Percentiles rank a stretch among this genome's conserved stretches.
phyloP scores from a whole-genome alignment of 1,140 invertebrate species.

The Ladona fulva region DNA sequence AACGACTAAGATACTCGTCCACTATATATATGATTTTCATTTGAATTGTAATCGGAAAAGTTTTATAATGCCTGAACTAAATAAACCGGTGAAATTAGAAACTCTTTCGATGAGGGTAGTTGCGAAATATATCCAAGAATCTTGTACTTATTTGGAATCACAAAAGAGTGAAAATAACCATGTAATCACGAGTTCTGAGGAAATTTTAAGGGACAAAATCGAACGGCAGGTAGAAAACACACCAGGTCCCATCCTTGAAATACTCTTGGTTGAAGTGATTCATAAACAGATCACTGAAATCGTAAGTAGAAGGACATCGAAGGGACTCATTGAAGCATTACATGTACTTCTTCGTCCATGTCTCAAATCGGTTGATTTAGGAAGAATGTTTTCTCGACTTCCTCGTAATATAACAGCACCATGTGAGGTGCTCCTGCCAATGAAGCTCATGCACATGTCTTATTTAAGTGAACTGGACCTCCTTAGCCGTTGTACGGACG shows the following conservation, averaged over 20 bases:
- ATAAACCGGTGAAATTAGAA: neutral
- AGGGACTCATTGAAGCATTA: slow-evolving; percentile 6
- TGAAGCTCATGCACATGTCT: neutral
- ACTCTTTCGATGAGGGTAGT: neutral
- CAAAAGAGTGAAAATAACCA: neutral
- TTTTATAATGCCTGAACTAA: neutral
- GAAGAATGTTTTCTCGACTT: slow-evolving; percentile 3
- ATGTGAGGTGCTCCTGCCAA: slow-evolving; percentile 1
- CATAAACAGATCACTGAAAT: neutral
- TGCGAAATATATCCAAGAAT: neutral
- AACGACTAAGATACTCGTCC: no score
- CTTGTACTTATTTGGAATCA: neutral
- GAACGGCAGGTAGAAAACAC: neutral
- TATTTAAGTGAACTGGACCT: neutral
- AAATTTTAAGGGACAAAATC: neutral
- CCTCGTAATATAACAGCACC: slow-evolving; percentile 8
- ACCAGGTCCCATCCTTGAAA: neutral
- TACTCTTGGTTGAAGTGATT: neutral
- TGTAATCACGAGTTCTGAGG: neutral
- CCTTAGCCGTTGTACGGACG: slow-evolving; percentile 11
- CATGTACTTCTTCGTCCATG: neutral
- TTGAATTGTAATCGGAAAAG: no score
- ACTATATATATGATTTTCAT: no score
- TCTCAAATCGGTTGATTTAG: slow-evolving; percentile 8
- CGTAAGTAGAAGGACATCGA: neutral